These are phyloP conservation scores for Lasioglossum pauxillum DNA, from an alignment of 2,888 invertebrate genomes.

Conservation along the genomic window DNA sequence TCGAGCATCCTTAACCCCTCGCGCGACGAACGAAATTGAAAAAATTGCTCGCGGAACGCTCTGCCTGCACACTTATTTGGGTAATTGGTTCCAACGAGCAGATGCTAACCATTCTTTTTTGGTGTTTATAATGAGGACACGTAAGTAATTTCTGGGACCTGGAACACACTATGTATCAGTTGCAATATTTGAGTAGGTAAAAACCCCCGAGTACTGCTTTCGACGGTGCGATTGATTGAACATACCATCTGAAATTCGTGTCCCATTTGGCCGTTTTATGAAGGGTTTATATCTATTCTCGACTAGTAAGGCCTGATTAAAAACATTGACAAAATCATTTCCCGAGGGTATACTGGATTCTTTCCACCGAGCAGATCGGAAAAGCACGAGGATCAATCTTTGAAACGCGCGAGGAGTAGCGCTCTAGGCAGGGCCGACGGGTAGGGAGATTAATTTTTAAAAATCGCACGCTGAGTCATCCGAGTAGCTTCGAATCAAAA, in stretches of 20 bases:
- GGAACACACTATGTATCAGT: no score
- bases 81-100: background rate
- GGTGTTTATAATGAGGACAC: background rate
- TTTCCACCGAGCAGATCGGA: background rate
- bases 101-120: background rate
- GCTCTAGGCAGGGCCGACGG: background rate
- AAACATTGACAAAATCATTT: background rate
- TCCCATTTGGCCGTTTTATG: rapidly evolving
- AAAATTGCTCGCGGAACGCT: background rate
- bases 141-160: background rate
- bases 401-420: background rate
- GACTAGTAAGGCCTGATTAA: background rate
- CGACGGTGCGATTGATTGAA: background rate
- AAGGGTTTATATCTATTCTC: background rate
- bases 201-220: no score
- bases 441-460: constrained; percentile 54
- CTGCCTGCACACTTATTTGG: background rate
- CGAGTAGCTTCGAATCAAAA: constrained; percentile 55
- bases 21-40: background rate
- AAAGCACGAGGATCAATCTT: background rate
- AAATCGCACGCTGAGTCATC: constrained; percentile 51
- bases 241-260: background rate
- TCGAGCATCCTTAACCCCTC: background rate
- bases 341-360: background rate
- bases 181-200: no score